Base-by-base conservation (phyloP, 2,797 vertebrate genomes). In the Spinibarbus caldwelli region DNA sequence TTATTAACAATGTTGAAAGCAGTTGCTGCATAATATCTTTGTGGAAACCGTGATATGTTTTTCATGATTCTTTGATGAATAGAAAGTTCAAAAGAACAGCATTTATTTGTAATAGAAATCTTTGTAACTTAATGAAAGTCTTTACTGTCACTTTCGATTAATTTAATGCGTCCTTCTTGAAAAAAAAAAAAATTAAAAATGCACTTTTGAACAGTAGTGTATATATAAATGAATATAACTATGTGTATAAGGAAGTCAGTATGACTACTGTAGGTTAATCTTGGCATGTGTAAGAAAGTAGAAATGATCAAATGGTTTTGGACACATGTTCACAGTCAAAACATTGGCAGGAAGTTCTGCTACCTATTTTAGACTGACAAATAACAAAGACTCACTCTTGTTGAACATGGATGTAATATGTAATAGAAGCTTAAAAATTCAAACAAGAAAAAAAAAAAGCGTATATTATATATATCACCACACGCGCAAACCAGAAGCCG, bases 321-420 rank as follows among this genome's bases (percentile, higher is more conserved):
- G 67, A 85, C 5, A n/a, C 80, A 82, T 83, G 68, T 45, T 71
- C 71, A 80, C 62, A 84, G 77, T 88, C 78, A 86, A 86, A 88
- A 82, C 82, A 86, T 78, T 86, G 78, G 72, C 85, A 86, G 54
- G 45, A 57, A 66, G 6, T 78, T 84, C 7, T 79, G 6, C 11
- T 68, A 67, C 67, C n/a, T n/a, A 79, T 79, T 43, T 59, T 38
- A 79, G 12, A 75, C 21, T 75, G 68, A 71, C 83, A 83, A 47
- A 82, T 76, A 67, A 83, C 31, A 85, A 47, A 80, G 38, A 23
- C 23, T 10, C 21, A 52, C 36, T 41, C 41, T 59, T 72, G 81
- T 80, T 85, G 11, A 86, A 78, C 45, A 81, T 72, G 59, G 43
- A 12, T 87, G 78, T 23, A 68, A 45, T 47, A 45, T 75, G 54